These are phyloP conservation scores for Catharus bicknelli DNA, from an alignment of 2,113 vertebrate species.

Conservation along the genomic window DNA sequence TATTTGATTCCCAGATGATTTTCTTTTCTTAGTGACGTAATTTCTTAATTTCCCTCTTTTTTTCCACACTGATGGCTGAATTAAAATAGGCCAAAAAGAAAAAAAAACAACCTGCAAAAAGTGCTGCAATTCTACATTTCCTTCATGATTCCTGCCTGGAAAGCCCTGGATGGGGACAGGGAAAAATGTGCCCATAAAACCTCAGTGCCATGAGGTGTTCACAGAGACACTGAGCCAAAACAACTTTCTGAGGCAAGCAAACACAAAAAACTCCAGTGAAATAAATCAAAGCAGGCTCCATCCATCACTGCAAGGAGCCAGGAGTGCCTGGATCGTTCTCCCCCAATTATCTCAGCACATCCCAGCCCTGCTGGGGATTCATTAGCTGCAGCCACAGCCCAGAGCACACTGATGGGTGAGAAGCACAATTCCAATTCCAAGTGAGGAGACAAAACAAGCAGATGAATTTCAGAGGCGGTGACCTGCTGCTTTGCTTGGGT, in stretches of 20 bases:
- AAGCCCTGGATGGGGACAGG: not conserved
- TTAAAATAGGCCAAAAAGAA: not conserved
- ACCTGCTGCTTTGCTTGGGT: not conserved
- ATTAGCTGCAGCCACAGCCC: not conserved
- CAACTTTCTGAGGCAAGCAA: not conserved
- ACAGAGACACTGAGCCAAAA: not conserved
- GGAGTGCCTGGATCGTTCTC: not conserved
- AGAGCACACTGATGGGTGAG: not conserved
- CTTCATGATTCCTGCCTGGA: not conserved
- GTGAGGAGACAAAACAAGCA: not conserved
- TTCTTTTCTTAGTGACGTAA: not conserved
- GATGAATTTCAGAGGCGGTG: not conserved
- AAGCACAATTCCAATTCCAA: not conserved
- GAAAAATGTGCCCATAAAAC: not conserved
- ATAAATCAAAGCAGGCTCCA: not conserved
- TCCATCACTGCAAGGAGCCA: not conserved
- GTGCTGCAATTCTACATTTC: not conserved
- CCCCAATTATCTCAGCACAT: not conserved
- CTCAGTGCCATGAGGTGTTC: rapidly evolving
- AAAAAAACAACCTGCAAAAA: not conserved
- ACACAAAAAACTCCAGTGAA: not conserved
- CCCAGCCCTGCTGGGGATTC: not conserved
- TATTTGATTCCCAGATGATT: not conserved
- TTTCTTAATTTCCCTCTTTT: not conserved
- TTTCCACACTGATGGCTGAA: not conserved